Evolutionary conservation across 2,113 vertebrate genomes (phyloP), one percentile per base, ranked within the genome.

Genomic region (human (Homo sapiens)): DNA sequence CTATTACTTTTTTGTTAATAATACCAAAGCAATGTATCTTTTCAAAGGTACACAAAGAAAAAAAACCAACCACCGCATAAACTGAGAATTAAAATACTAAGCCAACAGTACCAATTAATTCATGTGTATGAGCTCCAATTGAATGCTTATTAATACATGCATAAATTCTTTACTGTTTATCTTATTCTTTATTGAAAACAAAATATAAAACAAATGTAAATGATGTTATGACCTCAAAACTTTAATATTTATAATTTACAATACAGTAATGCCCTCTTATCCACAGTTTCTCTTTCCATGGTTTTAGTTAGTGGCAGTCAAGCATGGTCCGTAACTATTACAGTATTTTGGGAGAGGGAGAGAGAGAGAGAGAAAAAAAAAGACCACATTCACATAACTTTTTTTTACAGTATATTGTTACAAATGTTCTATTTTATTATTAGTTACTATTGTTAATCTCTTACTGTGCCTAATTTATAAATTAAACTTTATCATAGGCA

Each of bases 191-290:
- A 57, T 0, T 90, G 64, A 96, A 96, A 96, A 92, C 2, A 32
- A 85, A 95, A 93, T 68, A 68, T 70, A 83, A 88, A 84, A 94
- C 10, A 96, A 95, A 93, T 38, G 12, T 18, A 89, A 68, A 55
- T n/a, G 9, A 48, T 48, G 16, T 50, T 1, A 80, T 59, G 68
- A 38, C 5, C 12, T 22, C 50, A 7, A 61, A 57, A 93, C 80
- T 83, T 68, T 81, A 59, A 55, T 43, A 96, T 61, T 76, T 97
- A 25, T 75, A 96, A 96, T 89, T 76, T 92, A 79, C 9, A 70
- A 40, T 75, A 75, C 6, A 75, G 72, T 7, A 13, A 14, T 43
- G 12, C 23, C 12, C 40, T 40, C 70, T 75, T 75, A 43, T 75
- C 38, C 23, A 25, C 6, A 40, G 35, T 38, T 72, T 72, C 70